Evolutionary conservation across 2,888 invertebrate genomes (phyloP), one percentile per base, ranked within the genome.

Genomic region (Drosophila parthenogenetica): DNA sequence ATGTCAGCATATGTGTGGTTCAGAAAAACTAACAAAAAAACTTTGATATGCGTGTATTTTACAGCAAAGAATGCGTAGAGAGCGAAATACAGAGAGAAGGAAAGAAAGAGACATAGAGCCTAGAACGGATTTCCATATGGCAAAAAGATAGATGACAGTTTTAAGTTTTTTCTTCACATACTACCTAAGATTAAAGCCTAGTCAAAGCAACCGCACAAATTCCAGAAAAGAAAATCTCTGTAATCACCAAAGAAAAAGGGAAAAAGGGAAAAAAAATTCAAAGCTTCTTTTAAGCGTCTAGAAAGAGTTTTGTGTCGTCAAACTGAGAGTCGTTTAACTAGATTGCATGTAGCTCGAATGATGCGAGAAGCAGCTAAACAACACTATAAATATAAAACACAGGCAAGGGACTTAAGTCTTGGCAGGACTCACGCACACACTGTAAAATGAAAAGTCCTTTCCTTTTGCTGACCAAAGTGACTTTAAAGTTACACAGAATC

Each of bases 61-160:
- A 48, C 19, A 51, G 42, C 49, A 49, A 35, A 35, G 39, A 58
- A 35, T 37, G 35, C 35, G 19, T 2, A 11, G 5, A n/a, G 37
- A 8, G 25, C 35, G 5, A 10, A 3, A 1, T 0, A 22, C 22
- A 40, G 25, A 51, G 59, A 42, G 29, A 43, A 35, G 35, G 5
- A 43, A 5, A 11, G 5, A 5, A n/a, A 40, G 32, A 10, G 5
- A 51, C 63, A 19, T 3, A 8, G 29, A 29, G 8, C 29, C 29
- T 29, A 29, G 29, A 77, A 68, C 65, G 79, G 83, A 83, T 81
- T 81, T 78, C 68, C 82, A 78, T 70, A 78, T 67, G 76, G 71
- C 83, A 58, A n/a, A 58, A 61, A 71, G 70, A 70, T 78, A 65
- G 79, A 71, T 81, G 81, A 74, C 67, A 66, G 76, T 57, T 62